These are phyloP conservation scores for Cordilura impudica DNA, from an alignment of 2,888 invertebrate genomes.

Conservation along the genomic window DNA sequence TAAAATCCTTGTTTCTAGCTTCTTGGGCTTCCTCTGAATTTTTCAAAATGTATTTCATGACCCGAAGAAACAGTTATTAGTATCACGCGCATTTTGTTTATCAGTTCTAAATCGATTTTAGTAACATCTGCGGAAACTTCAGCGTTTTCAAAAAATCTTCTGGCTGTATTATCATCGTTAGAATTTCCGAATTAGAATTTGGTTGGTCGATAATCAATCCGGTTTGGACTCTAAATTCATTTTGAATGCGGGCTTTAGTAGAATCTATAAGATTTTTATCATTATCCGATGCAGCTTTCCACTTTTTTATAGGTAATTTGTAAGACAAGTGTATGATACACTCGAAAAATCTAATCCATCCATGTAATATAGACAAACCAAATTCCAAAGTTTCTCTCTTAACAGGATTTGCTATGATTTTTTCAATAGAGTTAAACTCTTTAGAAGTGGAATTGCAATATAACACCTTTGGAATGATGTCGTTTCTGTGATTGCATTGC, in stretches of 20 bases:
- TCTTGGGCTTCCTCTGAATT: too few species aligned
- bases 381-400: neutral
- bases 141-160: too few species aligned
- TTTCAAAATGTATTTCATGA: constrained; percentile 19
- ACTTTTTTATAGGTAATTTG: neutral
- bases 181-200: neutral
- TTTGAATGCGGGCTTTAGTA: constrained; percentile 9
- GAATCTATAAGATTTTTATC: neutral
- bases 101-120: constrained; percentile 6
- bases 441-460: neutral
- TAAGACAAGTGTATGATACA: neutral
- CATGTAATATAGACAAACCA: neutral
- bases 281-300: neutral
- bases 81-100: constrained; percentile 3
- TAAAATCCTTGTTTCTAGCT: too few species aligned
- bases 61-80: constrained; percentile 19
- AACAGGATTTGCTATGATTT: neutral
- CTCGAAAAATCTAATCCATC: too few species aligned
- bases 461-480: neutral
- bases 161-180: too few species aligned
- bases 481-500: too few species aligned
- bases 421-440: constrained; percentile 4
- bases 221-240: neutral
- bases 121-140: neutral
- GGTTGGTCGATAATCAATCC: constrained; percentile 1